Conservation (phyloP, 1,140 invertebrate genomes). For the Drosophila santomea region DNA sequence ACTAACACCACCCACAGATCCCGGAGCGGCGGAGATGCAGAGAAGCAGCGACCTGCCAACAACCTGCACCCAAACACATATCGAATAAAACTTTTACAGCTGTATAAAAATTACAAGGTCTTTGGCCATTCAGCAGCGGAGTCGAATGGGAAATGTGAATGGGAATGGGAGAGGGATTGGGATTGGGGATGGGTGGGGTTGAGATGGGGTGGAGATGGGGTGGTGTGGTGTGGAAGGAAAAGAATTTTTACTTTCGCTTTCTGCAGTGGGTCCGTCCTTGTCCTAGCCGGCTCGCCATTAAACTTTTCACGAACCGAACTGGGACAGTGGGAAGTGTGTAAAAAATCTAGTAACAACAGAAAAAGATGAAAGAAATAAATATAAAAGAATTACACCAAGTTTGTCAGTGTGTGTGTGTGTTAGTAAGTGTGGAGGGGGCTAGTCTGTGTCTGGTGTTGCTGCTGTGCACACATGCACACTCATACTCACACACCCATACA, state of each 20-base stretch:
- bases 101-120: constrained; percentile 83
- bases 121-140: constrained; percentile 63
- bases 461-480: constrained; percentile 50
- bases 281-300: constrained; percentile 72
- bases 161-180: background rate
- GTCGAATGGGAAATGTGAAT: constrained; percentile 11
- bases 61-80: constrained; percentile 68
- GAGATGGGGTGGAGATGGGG: background rate
- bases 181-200: background rate
- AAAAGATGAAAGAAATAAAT: constrained; percentile 84
- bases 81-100: constrained; percentile 83
- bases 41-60: constrained; percentile 1
- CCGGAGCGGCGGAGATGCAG: background rate
- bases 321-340: constrained; percentile 74
- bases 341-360: constrained; percentile 83
- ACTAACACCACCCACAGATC: background rate
- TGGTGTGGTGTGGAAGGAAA: constrained; percentile 30
- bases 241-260: constrained; percentile 83
- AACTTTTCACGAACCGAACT: constrained; percentile 82
- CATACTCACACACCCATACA: constrained; percentile 50
- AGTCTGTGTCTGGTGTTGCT: constrained; percentile 64
- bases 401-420: constrained; percentile 53
- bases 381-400: constrained; percentile 82
- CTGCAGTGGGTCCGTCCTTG: constrained; percentile 53
- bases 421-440: constrained; percentile 17